Conservation (phyloP, 1,140 invertebrate species). For the Apis florea region DNA sequence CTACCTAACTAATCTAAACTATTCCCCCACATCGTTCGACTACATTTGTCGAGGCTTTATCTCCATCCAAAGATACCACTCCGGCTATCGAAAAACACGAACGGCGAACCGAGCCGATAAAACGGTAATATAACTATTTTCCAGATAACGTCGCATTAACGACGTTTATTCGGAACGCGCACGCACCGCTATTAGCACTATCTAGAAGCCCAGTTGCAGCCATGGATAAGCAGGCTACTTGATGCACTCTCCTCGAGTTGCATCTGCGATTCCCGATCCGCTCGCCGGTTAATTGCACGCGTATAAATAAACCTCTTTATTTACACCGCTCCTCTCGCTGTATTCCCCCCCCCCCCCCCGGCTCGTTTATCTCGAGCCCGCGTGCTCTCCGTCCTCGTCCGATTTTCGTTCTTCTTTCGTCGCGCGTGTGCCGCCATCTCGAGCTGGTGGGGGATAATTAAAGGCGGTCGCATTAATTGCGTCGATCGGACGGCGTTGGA, state of each 20-base stretch:
- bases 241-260: constrained; percentile 44
- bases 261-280: constrained; percentile 46
- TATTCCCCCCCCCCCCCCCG: background rate
- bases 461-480: constrained; percentile 60
- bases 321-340: constrained; percentile 29
- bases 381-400: background rate
- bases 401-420: background rate
- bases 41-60: constrained; percentile 15
- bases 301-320: constrained; percentile 63
- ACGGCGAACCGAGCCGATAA: constrained; percentile 8
- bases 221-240: constrained; percentile 40
- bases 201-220: constrained; percentile 21
- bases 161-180: background rate
- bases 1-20: no score
- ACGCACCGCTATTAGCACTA: constrained; percentile 42
- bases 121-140: constrained; percentile 18
- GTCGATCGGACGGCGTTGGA: constrained; percentile 41
- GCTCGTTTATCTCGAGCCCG: constrained; percentile 13
- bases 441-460: constrained; percentile 49
- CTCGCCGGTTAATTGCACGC: constrained; percentile 53
- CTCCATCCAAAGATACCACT: background rate
- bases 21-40: background rate
- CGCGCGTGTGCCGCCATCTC: background rate
- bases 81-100: background rate
- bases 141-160: constrained; percentile 27